phyloP scores from a whole-genome alignment of 2,888 invertebrate genomes.

The Auanema sp. region DNA sequence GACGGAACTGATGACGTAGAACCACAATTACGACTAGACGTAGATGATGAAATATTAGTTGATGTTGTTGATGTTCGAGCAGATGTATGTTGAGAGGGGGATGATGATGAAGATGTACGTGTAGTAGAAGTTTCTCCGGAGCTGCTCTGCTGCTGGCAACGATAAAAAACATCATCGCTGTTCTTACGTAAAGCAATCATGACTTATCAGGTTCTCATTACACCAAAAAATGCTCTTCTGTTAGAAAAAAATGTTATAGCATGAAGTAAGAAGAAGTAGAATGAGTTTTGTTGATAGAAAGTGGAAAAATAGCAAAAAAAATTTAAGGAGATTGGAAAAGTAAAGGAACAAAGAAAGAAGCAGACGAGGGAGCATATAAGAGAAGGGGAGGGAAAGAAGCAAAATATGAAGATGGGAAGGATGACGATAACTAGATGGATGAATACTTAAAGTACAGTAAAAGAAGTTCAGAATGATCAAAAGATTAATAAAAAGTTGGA shows the following conservation, averaged over 20 bases:
- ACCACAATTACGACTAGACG: no score
- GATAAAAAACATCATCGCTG: slow-evolving; percentile 20
- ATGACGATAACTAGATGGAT: background rate
- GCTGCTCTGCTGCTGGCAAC: background rate
- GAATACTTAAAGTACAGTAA: no score
- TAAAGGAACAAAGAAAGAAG: background rate
- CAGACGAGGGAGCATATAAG: no score
- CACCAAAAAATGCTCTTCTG: background rate
- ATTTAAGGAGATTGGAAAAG: background rate
- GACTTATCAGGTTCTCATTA: background rate
- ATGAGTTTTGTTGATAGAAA: background rate
- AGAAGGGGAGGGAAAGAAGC: background rate
- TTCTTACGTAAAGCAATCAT: slow-evolving; percentile 22
- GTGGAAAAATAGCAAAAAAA: background rate
- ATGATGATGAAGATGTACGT: no score
- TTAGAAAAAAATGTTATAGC: background rate
- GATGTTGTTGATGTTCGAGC: no score
- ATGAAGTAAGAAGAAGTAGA: background rate
- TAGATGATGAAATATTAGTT: no score
- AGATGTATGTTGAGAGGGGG: no score
- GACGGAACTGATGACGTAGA: no score
- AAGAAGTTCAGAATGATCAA: no score
- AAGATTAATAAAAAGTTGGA: no score
- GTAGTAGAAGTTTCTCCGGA: no score
- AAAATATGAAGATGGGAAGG: slow-evolving; percentile 4